Evolutionary conservation across 2,888 invertebrate species (phyloP).

Genomic region (Amphimallon solstitiale): DNA sequence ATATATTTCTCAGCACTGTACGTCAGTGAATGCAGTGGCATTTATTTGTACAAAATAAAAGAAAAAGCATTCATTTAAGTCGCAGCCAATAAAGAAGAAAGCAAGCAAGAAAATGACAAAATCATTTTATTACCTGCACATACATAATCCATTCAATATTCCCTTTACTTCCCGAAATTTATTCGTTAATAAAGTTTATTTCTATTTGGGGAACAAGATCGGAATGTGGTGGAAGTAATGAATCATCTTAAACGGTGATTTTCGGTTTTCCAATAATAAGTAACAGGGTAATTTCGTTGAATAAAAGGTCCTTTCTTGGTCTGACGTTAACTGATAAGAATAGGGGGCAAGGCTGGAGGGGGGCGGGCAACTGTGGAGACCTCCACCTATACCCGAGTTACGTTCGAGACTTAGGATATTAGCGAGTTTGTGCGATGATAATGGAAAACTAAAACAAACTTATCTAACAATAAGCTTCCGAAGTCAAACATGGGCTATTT

Average conservation of each 20-base stretch:
- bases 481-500: conserved; percentile 50
- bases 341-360: neutral
- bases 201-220: too few species aligned
- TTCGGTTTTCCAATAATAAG: conserved; percentile 41
- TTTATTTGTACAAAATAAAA: too few species aligned
- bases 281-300: conserved; percentile 42
- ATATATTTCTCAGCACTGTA: too few species aligned
- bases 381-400: neutral
- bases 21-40: too few species aligned
- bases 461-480: conserved; percentile 50
- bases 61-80: too few species aligned
- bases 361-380: neutral
- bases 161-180: too few species aligned
- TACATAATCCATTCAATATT: too few species aligned
- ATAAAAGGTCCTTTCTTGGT: conserved; percentile 43
- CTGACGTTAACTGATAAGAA: conserved; percentile 46
- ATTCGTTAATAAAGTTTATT: too few species aligned
- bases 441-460: conserved; percentile 49
- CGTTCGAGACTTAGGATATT: conserved; percentile 42
- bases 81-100: too few species aligned
- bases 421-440: conserved; percentile 44
- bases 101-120: too few species aligned
- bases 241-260: conserved; percentile 41
- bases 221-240: conserved; percentile 26
- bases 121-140: too few species aligned